Evolutionary conservation across 2,797 vertebrate genomes (phyloP), one percentile per base, ranked within the genome.

Genomic region (Paratrypauchen microcephalus): DNA sequence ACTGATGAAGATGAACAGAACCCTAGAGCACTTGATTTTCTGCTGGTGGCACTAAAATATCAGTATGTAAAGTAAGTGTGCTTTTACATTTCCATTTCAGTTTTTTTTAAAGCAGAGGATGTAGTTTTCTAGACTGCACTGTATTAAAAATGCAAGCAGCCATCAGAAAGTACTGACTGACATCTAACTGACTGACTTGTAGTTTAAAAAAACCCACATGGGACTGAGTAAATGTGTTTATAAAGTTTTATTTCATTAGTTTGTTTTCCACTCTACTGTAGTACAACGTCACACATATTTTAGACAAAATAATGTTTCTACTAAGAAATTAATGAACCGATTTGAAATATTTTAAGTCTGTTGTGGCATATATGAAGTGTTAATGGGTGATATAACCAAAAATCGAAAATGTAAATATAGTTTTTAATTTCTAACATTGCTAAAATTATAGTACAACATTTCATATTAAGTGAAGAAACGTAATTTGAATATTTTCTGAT

Each of bases 1-100:
- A 85, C 82, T 94, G 86, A 86, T 69, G 88, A 87, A 63, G 87
- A 88, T 28, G 71, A 88, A 78, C 39, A 88, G 86, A 87, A 83
- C 54, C 75, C 81, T 82, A 78, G 85, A 82, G 67, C 81, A 30
- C 82, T 79, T 85, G 86, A 84, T 70, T 83, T 83, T 88, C 85
- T 62, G 72, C 68, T 0, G 83, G 79, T 76, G 70, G 79, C 82
- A 64, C 88, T 88, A 83, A 86, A 89, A 88, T 77, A 87, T 87
- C 63, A 84, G 69, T 71, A 2, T 59, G 48, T 28, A 26, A 47
- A 66, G 52, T 58, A 24, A 32, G 48, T 47, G 21, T 48, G 54
- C 1, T 72, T 69, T 23, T 63, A 69, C 30, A 26, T 4, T 19
- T 12, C 41, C 19, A 69, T 11, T 16, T 52, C 13, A 18, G 3